Evolutionary conservation across 2,888 invertebrate genomes (phyloP).

Genomic region (Volucella inanis): DNA sequence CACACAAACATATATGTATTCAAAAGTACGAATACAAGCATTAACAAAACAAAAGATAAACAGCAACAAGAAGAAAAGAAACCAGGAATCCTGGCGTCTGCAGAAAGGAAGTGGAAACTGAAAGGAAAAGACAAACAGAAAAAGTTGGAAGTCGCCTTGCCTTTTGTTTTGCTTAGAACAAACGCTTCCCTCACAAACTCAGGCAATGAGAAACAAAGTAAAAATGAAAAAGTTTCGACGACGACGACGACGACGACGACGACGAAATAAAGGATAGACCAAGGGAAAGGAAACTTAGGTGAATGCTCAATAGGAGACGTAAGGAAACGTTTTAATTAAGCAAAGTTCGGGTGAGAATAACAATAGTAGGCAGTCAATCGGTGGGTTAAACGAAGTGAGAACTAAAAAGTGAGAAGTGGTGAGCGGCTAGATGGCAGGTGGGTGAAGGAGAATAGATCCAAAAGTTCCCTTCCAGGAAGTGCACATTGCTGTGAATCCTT

Average conservation of each 20-base stretch:
- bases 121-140: constrained; percentile 3
- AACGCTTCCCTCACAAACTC: constrained; percentile 59
- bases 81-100: constrained; percentile 50
- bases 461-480: constrained; percentile 22
- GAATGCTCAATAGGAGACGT: constrained; percentile 16
- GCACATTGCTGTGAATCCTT: constrained; percentile 64
- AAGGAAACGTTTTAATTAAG: constrained; percentile 71
- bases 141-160: constrained; percentile 26
- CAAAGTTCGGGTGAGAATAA: constrained; percentile 68
- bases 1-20: background rate
- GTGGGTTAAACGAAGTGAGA: background rate
- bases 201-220: constrained; percentile 49
- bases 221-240: constrained; percentile 23
- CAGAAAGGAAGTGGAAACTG: constrained; percentile 42
- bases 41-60: constrained; percentile 42
- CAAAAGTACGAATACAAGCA: constrained; percentile 6
- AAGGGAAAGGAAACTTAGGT: background rate
- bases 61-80: constrained; percentile 5
- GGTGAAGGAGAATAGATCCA: constrained; percentile 6
- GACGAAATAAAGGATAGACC: background rate
- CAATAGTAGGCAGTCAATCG: constrained; percentile 29
- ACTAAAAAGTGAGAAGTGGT: too few species aligned
- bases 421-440: background rate
- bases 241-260: constrained; percentile 9
- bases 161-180: constrained; percentile 65